These are phyloP conservation scores for Epinephelus cyanopodus DNA, from an alignment of 2,113 vertebrate genomes.

Conservation along the genomic window DNA sequence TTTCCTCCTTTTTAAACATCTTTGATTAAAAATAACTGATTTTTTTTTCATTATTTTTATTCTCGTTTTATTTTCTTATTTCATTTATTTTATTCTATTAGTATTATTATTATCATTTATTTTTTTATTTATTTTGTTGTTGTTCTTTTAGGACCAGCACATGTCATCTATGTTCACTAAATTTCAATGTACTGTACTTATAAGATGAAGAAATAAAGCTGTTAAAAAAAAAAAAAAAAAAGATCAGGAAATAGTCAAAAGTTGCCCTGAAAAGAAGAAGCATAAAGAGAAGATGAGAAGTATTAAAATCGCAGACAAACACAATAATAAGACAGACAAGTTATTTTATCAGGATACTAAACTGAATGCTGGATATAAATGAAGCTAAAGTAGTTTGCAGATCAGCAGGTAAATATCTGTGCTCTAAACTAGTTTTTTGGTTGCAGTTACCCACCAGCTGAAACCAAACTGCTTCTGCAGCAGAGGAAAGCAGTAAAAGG, in stretches of 20 bases:
- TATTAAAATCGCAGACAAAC: not conserved
- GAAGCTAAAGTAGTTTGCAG: not conserved
- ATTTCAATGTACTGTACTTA: too few species aligned
- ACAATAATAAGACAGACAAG: not conserved
- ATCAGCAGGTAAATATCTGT: not conserved
- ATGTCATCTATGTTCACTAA: too few species aligned
- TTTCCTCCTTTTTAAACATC: not conserved
- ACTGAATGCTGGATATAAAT: not conserved
- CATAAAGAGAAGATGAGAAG: not conserved
- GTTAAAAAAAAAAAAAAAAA: not conserved
- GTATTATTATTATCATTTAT: too few species aligned
- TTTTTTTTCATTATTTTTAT: too few species aligned
- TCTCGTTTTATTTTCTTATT: too few species aligned
- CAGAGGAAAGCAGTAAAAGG: slow-evolving; percentile 34
- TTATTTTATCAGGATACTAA: not conserved
- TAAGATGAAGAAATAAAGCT: too few species aligned
- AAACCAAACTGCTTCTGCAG: slow-evolving; percentile 20
- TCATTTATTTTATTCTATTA: too few species aligned
- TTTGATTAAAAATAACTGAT: not conserved
- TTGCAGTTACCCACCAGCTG: not conserved
- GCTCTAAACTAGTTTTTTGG: not conserved
- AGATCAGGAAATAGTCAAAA: not conserved
- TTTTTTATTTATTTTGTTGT: too few species aligned
- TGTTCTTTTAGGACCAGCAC: too few species aligned
- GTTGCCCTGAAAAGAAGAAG: not conserved